Evolutionary conservation across 2,113 vertebrate genomes (phyloP).

Genomic region (Crocuta crocuta): DNA sequence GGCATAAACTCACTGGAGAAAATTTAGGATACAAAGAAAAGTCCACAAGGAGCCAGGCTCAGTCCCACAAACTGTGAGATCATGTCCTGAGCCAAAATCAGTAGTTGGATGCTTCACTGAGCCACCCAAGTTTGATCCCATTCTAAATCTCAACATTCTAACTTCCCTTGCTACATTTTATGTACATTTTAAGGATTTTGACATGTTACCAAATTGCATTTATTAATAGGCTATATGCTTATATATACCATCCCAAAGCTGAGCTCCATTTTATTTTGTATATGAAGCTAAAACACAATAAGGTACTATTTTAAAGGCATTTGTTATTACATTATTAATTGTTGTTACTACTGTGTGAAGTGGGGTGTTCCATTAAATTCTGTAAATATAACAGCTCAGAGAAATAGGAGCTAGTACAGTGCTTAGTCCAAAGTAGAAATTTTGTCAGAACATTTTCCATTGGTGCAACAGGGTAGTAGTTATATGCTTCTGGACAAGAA

Average conservation of each 20-base stretch:
- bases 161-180: background rate
- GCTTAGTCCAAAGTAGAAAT: background rate
- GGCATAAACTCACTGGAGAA: background rate
- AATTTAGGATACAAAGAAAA: background rate
- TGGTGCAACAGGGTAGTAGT: background rate
- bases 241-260: background rate
- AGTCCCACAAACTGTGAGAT: too few species aligned
- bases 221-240: slow-evolving; percentile 2
- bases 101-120: too few species aligned
- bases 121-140: background rate
- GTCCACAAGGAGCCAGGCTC: too few species aligned
- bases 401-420: background rate
- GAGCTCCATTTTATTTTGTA: background rate
- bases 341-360: background rate
- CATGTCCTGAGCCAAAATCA: too few species aligned
- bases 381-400: background rate
- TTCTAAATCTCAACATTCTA: background rate
- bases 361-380: background rate
- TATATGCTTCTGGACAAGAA: background rate
- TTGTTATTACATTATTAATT: background rate
- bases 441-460: background rate
- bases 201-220: slow-evolving; percentile 12
- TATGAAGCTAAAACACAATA: background rate
- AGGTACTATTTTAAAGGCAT: background rate
- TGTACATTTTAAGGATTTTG: slow-evolving; percentile 8